A percentile compares a stretch with the other conserved stretches of the same genome.
Evolutionary conservation across 2,113 vertebrate genomes (phyloP).

Genomic region (Urocynchramus pylzowi): DNA sequence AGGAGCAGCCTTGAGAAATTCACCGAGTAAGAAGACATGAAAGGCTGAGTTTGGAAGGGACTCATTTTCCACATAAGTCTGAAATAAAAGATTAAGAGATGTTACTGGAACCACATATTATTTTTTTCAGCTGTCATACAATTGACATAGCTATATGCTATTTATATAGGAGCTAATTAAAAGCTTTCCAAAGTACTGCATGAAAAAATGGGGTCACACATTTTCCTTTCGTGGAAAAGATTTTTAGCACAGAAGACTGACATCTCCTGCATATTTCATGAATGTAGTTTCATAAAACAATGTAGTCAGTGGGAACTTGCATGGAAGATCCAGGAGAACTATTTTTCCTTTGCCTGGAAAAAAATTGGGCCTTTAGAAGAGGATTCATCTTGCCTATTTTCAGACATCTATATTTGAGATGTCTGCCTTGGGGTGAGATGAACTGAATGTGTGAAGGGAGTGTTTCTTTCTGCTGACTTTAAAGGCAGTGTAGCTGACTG

Average conservation of each 20-base stretch:
- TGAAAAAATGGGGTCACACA: not conserved
- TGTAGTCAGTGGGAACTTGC: not conserved
- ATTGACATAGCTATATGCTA: not conserved
- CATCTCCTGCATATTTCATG: not conserved
- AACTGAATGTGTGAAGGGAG: not conserved
- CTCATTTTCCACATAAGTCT: not conserved
- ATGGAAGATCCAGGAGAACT: not conserved
- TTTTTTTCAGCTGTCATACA: not conserved
- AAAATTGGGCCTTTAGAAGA: not conserved
- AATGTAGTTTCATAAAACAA: not conserved
- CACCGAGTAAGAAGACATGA: not conserved
- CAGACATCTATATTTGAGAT: not conserved
- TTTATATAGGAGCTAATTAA: conserved; percentile 2
- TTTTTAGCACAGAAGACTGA: not conserved
- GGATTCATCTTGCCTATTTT: not conserved
- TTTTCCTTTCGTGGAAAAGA: not conserved
- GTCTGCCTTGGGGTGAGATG: not conserved
- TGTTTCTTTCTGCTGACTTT: not conserved
- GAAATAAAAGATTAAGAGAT: not conserved
- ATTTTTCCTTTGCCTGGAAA: not conserved
- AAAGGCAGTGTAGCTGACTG: not conserved
- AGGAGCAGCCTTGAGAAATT: not conserved
- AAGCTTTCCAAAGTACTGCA: not conserved
- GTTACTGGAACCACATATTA: not conserved
- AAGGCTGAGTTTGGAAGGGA: not conserved